Conservation (phyloP, 2,888 invertebrate species). For the Eutolmus rufibarbis region DNA sequence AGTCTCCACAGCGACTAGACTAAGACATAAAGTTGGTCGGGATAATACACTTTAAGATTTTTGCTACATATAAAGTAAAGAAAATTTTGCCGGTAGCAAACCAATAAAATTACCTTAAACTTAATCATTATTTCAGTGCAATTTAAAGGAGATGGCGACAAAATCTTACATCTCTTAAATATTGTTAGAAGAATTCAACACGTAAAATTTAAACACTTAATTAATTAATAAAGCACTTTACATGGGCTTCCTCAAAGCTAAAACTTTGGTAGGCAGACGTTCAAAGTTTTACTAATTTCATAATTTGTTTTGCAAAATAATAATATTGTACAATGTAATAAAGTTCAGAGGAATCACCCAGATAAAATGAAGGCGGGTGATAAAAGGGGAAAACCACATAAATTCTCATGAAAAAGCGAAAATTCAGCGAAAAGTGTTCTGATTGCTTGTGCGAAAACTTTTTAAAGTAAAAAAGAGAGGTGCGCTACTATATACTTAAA, state of each 20-base stretch:
- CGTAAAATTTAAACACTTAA: no score
- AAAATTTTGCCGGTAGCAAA: no score
- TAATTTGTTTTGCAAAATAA: not conserved
- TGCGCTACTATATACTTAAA: not conserved
- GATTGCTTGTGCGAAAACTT: not conserved
- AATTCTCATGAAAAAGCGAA: not conserved
- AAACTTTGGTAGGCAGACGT: not conserved
- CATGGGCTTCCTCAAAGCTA: no score
- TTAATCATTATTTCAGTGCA: not conserved
- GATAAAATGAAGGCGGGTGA: not conserved
- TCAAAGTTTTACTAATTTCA: not conserved
- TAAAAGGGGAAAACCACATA: not conserved
- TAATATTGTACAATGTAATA: not conserved
- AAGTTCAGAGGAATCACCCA: not conserved
- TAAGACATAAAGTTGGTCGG: not conserved
- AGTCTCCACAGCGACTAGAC: not conserved
- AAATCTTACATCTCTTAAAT: not conserved
- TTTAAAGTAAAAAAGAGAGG: not conserved
- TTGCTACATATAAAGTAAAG: not conserved
- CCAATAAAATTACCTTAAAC: not conserved
- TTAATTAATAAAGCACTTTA: no score
- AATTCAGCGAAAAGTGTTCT: not conserved
- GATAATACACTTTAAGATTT: not conserved
- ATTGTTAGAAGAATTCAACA: not conserved
- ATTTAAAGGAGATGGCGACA: not conserved